Percentiles rank a stretch among this genome's conserved stretches.
Evolutionary conservation across 2,797 vertebrate species (phyloP).

Genomic region (Nyctibius grandis): DNA sequence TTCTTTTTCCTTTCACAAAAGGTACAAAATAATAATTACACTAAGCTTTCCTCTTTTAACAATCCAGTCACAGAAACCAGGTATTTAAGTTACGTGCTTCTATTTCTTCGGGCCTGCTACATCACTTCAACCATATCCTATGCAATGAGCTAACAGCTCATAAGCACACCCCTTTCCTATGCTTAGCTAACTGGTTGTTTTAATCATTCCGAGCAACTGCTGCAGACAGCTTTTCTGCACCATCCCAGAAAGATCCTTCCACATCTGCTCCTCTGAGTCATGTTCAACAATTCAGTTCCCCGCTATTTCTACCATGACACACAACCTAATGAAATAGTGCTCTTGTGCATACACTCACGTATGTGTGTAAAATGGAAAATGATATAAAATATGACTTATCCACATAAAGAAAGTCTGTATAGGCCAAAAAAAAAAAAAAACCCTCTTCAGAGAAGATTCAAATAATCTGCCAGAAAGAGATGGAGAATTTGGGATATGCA

Average conservation of each 20-base stretch:
- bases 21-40: neutral
- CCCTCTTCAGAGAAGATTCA: neutral
- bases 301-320: neutral
- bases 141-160: neutral
- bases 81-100: neutral
- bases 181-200: neutral
- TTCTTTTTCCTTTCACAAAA: neutral
- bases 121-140: neutral
- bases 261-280: rapidly evolving
- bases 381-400: neutral
- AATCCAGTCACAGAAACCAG: neutral
- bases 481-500: neutral
- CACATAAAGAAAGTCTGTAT: neutral
- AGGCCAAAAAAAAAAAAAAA: neutral
- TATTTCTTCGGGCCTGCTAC: neutral
- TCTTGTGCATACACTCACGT: too few species aligned
- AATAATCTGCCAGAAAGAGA: neutral
- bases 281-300: neutral
- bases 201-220: neutral
- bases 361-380: neutral
- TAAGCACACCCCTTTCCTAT: neutral
- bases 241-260: neutral
- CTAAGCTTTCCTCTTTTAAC: neutral
- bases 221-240: neutral
- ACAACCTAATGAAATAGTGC: neutral